Evolutionary conservation across 2,888 invertebrate species (phyloP).

Genomic region (Artemia sinica): DNA sequence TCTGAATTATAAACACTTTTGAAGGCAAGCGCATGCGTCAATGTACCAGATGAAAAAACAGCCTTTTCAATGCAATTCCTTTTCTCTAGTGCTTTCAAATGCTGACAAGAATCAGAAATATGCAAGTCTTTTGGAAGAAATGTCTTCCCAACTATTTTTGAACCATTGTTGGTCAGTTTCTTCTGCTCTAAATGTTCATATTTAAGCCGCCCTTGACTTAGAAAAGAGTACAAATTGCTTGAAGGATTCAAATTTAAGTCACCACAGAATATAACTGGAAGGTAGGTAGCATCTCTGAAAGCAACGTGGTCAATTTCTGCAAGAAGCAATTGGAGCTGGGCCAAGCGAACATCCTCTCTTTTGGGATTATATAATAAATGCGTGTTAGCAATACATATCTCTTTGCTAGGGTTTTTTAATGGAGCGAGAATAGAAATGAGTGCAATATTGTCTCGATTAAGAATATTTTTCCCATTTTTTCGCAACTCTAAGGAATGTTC

Average conservation of each 20-base stretch:
- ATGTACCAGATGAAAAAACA: constrained; percentile 41
- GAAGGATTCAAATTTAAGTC: constrained; percentile 74
- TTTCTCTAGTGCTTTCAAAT: not conserved
- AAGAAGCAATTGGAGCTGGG: constrained; percentile 64
- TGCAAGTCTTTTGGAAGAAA: not conserved
- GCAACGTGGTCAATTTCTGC: constrained; percentile 66
- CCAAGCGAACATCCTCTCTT: constrained; percentile 70
- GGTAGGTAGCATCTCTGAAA: constrained; percentile 36
- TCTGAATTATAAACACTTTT: constrained; percentile 44
- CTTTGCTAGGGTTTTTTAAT: constrained; percentile 27
- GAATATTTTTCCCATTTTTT: constrained; percentile 39
- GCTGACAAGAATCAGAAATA: constrained; percentile 6
- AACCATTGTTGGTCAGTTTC: constrained; percentile 22
- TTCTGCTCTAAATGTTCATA: constrained; percentile 29
- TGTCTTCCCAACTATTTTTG: constrained; percentile 19
- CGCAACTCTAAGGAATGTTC: constrained; percentile 51
- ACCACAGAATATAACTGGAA: constrained; percentile 71
- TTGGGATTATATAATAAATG: constrained; percentile 83
- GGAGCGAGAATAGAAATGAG: constrained; percentile 54
- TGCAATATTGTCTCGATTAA: constrained; percentile 76
- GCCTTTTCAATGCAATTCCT: not conserved
- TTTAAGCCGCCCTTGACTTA: constrained; percentile 44
- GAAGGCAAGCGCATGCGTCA: constrained; percentile 49
- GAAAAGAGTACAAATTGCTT: constrained; percentile 49
- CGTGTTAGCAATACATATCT: constrained; percentile 67